Percentiles rank a stretch among this genome's conserved stretches.
Conservation (phyloP, 1,140 invertebrate genomes). For the Caerostris darwini region DNA sequence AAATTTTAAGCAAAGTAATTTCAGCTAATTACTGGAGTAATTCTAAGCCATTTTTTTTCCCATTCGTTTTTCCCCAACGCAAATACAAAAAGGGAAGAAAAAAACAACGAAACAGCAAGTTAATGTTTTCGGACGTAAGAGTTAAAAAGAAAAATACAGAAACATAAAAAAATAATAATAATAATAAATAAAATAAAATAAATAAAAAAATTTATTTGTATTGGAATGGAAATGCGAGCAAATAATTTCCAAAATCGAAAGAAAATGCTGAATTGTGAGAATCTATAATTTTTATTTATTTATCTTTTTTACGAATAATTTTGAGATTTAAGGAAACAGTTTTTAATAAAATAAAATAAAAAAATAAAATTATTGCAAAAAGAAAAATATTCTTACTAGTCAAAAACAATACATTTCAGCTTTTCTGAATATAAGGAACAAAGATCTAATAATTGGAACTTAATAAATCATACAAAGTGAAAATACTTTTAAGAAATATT, state of each 20-base stretch:
- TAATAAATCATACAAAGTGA: background rate
- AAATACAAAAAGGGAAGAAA: constrained; percentile 25
- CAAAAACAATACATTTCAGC: background rate
- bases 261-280: background rate
- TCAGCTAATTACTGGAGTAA: constrained; percentile 74
- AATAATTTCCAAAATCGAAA: background rate
- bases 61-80: constrained; percentile 28
- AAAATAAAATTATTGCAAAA: background rate
- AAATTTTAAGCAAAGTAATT: constrained; percentile 76
- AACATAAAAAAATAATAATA: background rate
- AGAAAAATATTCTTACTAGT: background rate
- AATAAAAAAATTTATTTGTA: background rate
- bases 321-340: background rate
- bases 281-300: constrained; percentile 18
- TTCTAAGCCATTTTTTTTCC: constrained; percentile 46
- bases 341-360: background rate
- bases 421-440: background rate
- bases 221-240: background rate
- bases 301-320: background rate
- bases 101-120: background rate
- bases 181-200: background rate
- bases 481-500: too few species aligned
- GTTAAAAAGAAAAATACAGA: background rate
- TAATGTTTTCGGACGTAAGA: background rate
- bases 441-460: background rate